Percentiles rank a stretch among this genome's conserved stretches.
These are phyloP conservation scores for Dynastes tityus DNA, from an alignment of 2,888 invertebrate genomes.

Conservation along the genomic window DNA sequence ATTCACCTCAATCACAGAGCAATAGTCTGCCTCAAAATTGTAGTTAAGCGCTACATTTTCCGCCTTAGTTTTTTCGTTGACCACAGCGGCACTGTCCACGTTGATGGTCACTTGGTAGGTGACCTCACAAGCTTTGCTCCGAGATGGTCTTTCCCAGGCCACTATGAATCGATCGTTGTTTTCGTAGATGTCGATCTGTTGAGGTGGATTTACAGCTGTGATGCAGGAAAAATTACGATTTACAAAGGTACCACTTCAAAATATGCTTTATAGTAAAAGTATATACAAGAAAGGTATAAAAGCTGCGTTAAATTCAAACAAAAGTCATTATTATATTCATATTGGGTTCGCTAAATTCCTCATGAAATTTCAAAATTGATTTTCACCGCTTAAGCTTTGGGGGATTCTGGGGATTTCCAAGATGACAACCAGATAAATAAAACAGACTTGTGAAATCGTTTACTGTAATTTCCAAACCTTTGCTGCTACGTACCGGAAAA, in stretches of 20 bases:
- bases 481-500: no score
- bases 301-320: no score
- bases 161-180: neutral
- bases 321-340: no score
- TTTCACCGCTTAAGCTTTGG: no score
- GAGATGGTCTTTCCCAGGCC: neutral
- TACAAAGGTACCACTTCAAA: neutral
- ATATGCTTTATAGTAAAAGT: no score
- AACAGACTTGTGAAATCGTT: no score
- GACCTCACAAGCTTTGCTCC: neutral
- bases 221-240: neutral
- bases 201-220: neutral
- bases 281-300: no score
- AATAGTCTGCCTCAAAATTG: constrained; percentile 7
- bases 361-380: no score
- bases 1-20: neutral
- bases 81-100: neutral
- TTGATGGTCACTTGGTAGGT: neutral
- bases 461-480: no score
- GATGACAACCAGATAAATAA: no score
- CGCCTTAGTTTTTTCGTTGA: neutral
- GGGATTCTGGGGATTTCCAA: no score
- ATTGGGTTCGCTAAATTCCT: no score
- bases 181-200: neutral
- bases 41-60: neutral